Percentiles rank a stretch among this genome's conserved stretches.
These are phyloP conservation scores for Brachionus angularis DNA, from an alignment of 1,140 invertebrate genomes.

Conservation along the genomic window DNA sequence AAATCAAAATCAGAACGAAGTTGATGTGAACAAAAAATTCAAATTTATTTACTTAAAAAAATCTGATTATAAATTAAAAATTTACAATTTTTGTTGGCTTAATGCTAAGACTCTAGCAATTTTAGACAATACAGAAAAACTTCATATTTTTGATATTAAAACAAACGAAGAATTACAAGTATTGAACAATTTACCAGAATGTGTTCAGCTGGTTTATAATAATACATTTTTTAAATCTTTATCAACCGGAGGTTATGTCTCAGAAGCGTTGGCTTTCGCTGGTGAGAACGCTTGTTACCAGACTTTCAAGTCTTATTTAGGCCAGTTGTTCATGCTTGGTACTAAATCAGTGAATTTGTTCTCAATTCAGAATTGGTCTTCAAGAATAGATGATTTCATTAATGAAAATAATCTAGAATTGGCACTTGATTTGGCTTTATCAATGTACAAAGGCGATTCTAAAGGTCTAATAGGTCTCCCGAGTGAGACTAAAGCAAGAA, in stretches of 20 bases:
- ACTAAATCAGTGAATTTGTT: constrained; percentile 74
- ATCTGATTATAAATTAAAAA: not conserved
- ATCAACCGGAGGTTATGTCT: constrained; percentile 72
- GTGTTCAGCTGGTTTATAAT: constrained; percentile 77
- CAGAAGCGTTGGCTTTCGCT: constrained; percentile 71
- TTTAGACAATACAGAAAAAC: constrained; percentile 75
- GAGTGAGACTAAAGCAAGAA: constrained; percentile 62
- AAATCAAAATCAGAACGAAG: not conserved
- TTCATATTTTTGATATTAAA: constrained; percentile 67
- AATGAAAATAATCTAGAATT: constrained; percentile 64
- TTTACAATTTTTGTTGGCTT: constrained; percentile 66
- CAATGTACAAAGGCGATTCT: constrained; percentile 68
- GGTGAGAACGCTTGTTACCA: constrained; percentile 84
- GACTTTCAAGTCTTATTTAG: constrained; percentile 74
- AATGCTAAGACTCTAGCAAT: constrained; percentile 77
- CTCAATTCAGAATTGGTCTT: constrained; percentile 74
- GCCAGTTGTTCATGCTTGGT: constrained; percentile 77
- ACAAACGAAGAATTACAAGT: constrained; percentile 35
- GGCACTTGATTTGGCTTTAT: constrained; percentile 65
- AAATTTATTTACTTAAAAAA: constrained; percentile 29
- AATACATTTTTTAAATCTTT: constrained; percentile 85
- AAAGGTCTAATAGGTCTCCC: constrained; percentile 63
- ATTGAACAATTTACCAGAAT: constrained; percentile 55
- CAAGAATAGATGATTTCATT: constrained; percentile 59
- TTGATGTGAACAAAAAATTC: constrained; percentile 7